Percentiles rank a stretch among this genome's conserved stretches.
Conservation (phyloP, 1,140 invertebrate genomes). For the Bactericera cockerelli region DNA sequence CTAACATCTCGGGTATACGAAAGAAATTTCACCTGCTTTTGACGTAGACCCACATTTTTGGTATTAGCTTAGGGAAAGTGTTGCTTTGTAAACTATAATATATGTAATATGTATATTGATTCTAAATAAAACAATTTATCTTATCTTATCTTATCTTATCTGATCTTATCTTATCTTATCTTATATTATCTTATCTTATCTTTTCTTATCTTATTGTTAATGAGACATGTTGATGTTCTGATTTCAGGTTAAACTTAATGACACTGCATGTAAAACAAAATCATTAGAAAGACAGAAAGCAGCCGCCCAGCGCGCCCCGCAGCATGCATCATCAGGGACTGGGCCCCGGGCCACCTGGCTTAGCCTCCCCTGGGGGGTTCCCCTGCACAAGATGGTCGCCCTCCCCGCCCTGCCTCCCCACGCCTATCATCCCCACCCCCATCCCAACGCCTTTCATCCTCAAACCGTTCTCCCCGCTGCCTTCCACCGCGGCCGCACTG, state of each 20-base stretch:
- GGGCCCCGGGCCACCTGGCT: background rate
- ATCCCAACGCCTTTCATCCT: conserved; percentile 2
- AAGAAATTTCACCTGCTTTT: no score
- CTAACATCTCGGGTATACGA: no score
- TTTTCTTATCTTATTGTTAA: no score
- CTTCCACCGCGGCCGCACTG: background rate
- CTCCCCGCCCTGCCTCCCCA: background rate
- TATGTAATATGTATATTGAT: no score
- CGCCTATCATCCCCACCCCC: conserved; percentile 4
- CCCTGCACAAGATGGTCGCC: conserved; percentile 1
- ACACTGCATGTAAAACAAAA: background rate
- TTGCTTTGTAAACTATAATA: no score
- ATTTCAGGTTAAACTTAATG: conserved; percentile 1
- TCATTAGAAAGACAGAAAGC: background rate
- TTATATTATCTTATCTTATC: no score
- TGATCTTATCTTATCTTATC: no score
- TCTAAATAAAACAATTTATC: no score
- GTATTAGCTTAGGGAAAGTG: no score
- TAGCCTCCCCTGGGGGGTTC: background rate
- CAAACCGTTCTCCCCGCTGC: conserved; percentile 1
- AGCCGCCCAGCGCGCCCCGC: background rate
- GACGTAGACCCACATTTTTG: no score
- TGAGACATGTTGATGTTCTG: no score
- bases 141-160: no score
- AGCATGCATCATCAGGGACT: conserved; percentile 5